Evolutionary conservation across 2,888 invertebrate genomes (phyloP).

Genomic region (Xylota segnis): DNA sequence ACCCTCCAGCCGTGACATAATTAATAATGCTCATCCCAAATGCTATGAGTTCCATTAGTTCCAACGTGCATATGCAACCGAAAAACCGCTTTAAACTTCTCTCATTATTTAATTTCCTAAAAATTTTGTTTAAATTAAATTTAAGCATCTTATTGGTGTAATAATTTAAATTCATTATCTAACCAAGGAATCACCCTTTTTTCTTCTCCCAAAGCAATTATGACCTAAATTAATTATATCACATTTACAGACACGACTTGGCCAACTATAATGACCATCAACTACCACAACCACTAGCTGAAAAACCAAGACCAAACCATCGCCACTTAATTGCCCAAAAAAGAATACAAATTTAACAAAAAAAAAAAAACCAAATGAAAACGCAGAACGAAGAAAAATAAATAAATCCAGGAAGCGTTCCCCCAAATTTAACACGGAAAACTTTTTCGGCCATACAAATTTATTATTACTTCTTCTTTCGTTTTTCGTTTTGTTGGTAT

Average conservation of each 20-base stretch:
- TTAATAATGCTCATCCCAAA: too few relatives aligned
- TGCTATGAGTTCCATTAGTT: too few relatives aligned
- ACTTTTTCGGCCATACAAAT: conserved; percentile 57
- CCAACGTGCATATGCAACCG: too few relatives aligned
- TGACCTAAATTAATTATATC: conserved; percentile 73
- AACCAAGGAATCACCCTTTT: conserved; percentile 48
- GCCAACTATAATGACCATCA: conserved; percentile 32
- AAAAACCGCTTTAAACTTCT: neutral
- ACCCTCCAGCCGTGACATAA: too few relatives aligned
- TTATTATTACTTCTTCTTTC: conserved; percentile 51
- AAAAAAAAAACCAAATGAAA: conserved; percentile 11
- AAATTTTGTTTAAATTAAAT: conserved; percentile 41
- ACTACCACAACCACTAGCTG: neutral
- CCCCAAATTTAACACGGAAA: conserved; percentile 70
- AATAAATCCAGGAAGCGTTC: conserved; percentile 75
- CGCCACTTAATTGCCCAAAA: conserved; percentile 33
- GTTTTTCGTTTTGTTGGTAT: conserved; percentile 11
- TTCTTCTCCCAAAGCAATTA: conserved; percentile 47
- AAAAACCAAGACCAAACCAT: neutral
- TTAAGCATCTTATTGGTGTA: conserved; percentile 58
- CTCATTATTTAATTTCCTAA: neutral
- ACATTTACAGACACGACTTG: conserved; percentile 66
- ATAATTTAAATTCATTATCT: conserved; percentile 65
- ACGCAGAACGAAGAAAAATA: neutral
- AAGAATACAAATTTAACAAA: too few relatives aligned